A percentile compares a stretch with the other conserved stretches of the same genome.
phyloP scores from a whole-genome alignment of 2,113 vertebrate species.

The Abramis brama region DNA sequence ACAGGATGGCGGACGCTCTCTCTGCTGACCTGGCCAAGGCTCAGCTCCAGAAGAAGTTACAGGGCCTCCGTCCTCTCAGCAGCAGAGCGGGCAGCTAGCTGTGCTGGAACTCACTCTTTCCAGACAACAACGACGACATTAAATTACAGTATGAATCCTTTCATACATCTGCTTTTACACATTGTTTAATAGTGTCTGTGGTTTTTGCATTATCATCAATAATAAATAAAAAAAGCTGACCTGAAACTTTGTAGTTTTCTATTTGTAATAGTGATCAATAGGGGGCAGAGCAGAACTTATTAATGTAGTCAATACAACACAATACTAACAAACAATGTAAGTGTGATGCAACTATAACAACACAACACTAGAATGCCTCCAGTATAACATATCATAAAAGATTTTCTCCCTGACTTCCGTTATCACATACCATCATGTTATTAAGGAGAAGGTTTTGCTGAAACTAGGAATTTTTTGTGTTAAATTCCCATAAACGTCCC shows the following conservation, averaged over 20 bases:
- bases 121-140: not conserved
- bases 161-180: not conserved
- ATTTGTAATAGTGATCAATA: conserved; percentile 11
- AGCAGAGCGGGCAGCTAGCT: not conserved
- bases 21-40: conserved; percentile 82
- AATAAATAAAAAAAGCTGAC: not conserved
- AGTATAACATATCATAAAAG: conserved; percentile 6
- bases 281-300: conserved; percentile 52
- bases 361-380: not conserved
- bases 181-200: not conserved
- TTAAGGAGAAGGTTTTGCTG: conserved; percentile 41
- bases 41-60: conserved; percentile 66
- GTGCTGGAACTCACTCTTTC: not conserved
- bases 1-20: conserved; percentile 82
- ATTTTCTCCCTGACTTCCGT: not conserved
- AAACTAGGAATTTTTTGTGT: conserved; percentile 47
- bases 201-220: not conserved
- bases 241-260: not conserved
- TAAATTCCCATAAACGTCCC: conserved; percentile 58
- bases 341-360: not conserved
- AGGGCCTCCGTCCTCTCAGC: conserved; percentile 40
- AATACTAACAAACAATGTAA: not conserved
- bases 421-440: not conserved
- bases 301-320: not conserved
- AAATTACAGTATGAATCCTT: not conserved